Evolutionary conservation across 2,113 vertebrate genomes (phyloP).

Genomic region (Barnardius zonarius): DNA sequence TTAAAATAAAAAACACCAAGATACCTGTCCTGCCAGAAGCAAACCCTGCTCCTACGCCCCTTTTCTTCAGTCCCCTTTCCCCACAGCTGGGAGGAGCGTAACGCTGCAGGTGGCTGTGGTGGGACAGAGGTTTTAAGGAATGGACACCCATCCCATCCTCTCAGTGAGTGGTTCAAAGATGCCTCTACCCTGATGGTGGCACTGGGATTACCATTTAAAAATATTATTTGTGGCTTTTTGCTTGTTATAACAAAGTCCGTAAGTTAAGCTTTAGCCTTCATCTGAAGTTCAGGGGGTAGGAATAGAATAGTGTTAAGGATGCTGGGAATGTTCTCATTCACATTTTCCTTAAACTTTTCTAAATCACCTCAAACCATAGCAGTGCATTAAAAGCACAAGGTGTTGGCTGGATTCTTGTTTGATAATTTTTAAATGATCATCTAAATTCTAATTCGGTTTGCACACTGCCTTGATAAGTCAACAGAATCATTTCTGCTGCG

Average conservation of each 20-base stretch:
- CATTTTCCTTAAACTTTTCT: neutral
- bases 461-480: neutral
- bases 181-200: neutral
- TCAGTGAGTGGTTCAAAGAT: fast-evolving
- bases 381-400: neutral
- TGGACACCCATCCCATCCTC: neutral
- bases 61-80: neutral
- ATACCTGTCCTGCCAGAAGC: neutral
- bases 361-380: neutral
- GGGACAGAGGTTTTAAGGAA: neutral
- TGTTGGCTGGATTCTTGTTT: neutral
- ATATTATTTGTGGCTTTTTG: neutral
- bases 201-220: neutral
- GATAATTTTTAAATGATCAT: neutral
- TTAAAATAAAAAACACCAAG: neutral
- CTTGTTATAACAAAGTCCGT: neutral
- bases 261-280: neutral
- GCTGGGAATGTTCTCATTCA: neutral
- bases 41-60: neutral
- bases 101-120: neutral
- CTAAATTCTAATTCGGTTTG: constrained; percentile 8
- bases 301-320: neutral
- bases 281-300: neutral
- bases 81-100: fast-evolving
- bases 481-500: neutral